Evolutionary conservation across 2,888 invertebrate genomes (phyloP).

Genomic region (Lochmaea crataegi): DNA sequence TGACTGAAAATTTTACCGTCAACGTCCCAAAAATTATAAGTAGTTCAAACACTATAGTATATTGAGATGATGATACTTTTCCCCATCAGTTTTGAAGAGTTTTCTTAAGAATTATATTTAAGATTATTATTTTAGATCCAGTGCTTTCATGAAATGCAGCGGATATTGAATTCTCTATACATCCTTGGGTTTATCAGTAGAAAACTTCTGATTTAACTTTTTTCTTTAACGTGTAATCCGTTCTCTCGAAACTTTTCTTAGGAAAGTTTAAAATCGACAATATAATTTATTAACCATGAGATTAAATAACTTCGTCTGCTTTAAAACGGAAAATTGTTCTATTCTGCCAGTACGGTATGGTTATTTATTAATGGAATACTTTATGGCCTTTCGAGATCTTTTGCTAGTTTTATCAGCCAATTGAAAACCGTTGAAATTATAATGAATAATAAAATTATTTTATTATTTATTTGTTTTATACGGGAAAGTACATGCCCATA

Average conservation of each 20-base stretch:
- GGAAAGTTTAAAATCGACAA: constrained; percentile 8
- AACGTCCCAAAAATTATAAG: too few species aligned
- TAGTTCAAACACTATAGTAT: too few species aligned
- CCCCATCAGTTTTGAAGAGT: too few species aligned
- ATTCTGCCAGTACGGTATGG: background rate
- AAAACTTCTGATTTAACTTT: background rate
- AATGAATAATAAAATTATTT: too few species aligned
- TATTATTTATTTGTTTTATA: too few species aligned
- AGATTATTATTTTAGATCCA: background rate
- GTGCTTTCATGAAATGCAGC: background rate
- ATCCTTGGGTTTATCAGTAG: background rate
- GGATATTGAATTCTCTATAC: background rate
- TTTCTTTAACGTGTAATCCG: background rate
- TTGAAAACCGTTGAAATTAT: background rate
- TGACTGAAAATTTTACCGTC: background rate
- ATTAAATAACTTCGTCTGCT: constrained; percentile 14
- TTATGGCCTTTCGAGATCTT: background rate
- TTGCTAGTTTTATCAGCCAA: background rate
- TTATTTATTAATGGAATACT: background rate
- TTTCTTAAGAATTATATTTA: background rate
- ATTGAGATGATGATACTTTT: too few species aligned
- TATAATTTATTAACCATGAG: constrained; percentile 10
- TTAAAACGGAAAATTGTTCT: background rate
- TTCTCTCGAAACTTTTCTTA: constrained; percentile 3
- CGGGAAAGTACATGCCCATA: too few species aligned